A percentile compares a stretch with the other conserved stretches of the same genome.
These are phyloP conservation scores for Saccopteryx leptura DNA, from an alignment of 2,113 vertebrate species.

Conservation along the genomic window DNA sequence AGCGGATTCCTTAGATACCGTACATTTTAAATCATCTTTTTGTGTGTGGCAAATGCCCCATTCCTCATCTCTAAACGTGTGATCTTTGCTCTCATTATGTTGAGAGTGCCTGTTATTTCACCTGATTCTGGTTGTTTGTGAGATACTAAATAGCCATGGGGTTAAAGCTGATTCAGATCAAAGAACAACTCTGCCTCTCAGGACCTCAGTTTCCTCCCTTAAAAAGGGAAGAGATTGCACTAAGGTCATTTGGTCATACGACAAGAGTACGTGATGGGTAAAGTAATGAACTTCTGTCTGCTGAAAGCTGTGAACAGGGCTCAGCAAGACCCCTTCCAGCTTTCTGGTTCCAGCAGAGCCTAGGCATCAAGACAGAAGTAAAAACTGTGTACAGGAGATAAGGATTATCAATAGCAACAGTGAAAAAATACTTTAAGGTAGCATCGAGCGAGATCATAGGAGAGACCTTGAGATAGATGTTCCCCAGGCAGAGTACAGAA, in stretches of 20 bases:
- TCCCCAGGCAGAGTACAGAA: conserved; percentile 4
- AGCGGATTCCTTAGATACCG: conserved; percentile 76
- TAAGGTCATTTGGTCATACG: conserved; percentile 73
- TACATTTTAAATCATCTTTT: conserved; percentile 80
- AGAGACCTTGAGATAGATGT: not conserved
- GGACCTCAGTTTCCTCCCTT: conserved; percentile 75
- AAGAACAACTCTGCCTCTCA: conserved; percentile 74
- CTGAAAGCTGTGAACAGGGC: conserved; percentile 57
- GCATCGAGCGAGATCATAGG: not conserved
- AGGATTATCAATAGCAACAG: conserved; percentile 22
- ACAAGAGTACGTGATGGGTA: conserved; percentile 68
- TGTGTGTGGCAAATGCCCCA: conserved; percentile 64
- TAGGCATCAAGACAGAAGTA: conserved; percentile 31
- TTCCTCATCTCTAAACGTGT: conserved; percentile 78
- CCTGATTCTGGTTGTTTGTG: conserved; percentile 78
- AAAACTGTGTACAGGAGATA: conserved; percentile 38
- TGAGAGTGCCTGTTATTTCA: conserved; percentile 73
- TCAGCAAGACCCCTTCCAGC: conserved; percentile 58
- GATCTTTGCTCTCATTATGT: conserved; percentile 83
- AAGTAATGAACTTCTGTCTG: conserved; percentile 75
- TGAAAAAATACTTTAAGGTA: not conserved
- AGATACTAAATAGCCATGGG: conserved; percentile 71
- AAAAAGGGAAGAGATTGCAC: conserved; percentile 68
- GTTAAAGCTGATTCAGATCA: conserved; percentile 76
- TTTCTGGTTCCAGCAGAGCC: conserved; percentile 59